Evolutionary conservation across 1,140 invertebrate species (phyloP).

Genomic region (Calephelis virginiensis): DNA sequence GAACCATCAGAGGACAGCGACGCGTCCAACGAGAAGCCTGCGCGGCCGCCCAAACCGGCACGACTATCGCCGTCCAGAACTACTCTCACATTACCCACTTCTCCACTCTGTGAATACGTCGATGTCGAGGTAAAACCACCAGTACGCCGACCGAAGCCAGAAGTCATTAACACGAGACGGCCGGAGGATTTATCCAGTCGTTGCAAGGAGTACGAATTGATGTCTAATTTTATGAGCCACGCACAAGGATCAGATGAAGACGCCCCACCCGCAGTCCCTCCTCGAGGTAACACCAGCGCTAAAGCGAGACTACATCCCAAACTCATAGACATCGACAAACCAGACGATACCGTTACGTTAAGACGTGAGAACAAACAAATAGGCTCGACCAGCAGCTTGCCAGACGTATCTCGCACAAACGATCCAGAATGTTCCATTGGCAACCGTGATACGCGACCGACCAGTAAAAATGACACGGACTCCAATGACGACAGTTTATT

Average conservation of each 20-base stretch:
- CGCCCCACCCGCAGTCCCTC: constrained; percentile 66
- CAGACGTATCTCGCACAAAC: constrained; percentile 32
- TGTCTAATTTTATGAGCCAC: constrained; percentile 66
- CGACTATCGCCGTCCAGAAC: constrained; percentile 50
- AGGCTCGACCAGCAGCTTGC: constrained; percentile 39
- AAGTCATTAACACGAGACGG: constrained; percentile 32
- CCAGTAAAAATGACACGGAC: constrained; percentile 42
- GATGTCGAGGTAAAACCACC: constrained; percentile 53
- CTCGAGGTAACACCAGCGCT: constrained; percentile 44
- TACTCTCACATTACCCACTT: constrained; percentile 30
- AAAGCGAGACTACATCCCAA: constrained; percentile 34
- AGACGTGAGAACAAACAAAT: constrained; percentile 33
- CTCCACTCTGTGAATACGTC: constrained; percentile 59
- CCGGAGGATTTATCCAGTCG: constrained; percentile 38
- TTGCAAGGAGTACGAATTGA: constrained; percentile 70
- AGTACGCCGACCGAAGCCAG: constrained; percentile 42
- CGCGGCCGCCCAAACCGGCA: constrained; percentile 59
- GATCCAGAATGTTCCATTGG: constrained; percentile 26
- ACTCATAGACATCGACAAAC: constrained; percentile 37
- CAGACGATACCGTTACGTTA: constrained; percentile 30
- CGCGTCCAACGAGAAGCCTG: constrained; percentile 50
- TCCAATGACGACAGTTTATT: constrained; percentile 64
- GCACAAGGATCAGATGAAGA: constrained; percentile 48
- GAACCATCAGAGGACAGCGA: constrained; percentile 64
- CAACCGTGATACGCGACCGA: constrained; percentile 34